These are phyloP conservation scores for Seriola rivoliana DNA, from an alignment of 2,113 vertebrate genomes.

Conservation along the genomic window DNA sequence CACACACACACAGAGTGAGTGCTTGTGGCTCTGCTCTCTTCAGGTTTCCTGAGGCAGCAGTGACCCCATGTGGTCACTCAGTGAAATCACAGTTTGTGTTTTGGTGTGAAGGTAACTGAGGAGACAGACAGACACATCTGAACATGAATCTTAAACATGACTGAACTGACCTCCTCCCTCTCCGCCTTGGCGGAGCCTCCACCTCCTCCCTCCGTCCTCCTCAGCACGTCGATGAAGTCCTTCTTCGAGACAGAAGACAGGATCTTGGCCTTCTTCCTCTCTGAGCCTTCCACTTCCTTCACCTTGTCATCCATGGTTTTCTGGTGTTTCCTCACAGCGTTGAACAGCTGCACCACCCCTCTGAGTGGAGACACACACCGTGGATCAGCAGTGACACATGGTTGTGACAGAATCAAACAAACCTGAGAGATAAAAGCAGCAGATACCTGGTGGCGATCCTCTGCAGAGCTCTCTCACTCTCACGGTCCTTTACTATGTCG, in stretches of 20 bases:
- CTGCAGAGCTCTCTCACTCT: constrained; percentile 90
- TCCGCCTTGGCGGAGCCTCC: constrained; percentile 38
- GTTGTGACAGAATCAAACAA: not conserved
- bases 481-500: constrained; percentile 89
- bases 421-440: not conserved
- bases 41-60: constrained; percentile 20
- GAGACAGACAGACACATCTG: not conserved
- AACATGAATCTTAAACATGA: not conserved
- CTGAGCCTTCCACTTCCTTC: constrained; percentile 88
- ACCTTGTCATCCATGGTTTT: constrained; percentile 88
- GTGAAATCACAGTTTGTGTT: not conserved
- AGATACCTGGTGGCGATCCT: constrained; percentile 93
- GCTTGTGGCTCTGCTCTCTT: not conserved
- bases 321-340: constrained; percentile 93
- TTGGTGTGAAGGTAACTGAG: too few species aligned
- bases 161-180: constrained; percentile 78
- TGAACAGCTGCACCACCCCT: constrained; percentile 96
- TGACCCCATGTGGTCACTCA: constrained; percentile 47
- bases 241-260: constrained; percentile 91
- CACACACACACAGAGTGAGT: not conserved
- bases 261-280: constrained; percentile 91
- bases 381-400: not conserved
- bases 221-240: constrained; percentile 93
- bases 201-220: constrained; percentile 77
- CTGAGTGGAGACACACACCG: constrained; percentile 70